These are phyloP conservation scores for Heliconius cydno DNA, from an alignment of 2,888 invertebrate species.

Conservation along the genomic window DNA sequence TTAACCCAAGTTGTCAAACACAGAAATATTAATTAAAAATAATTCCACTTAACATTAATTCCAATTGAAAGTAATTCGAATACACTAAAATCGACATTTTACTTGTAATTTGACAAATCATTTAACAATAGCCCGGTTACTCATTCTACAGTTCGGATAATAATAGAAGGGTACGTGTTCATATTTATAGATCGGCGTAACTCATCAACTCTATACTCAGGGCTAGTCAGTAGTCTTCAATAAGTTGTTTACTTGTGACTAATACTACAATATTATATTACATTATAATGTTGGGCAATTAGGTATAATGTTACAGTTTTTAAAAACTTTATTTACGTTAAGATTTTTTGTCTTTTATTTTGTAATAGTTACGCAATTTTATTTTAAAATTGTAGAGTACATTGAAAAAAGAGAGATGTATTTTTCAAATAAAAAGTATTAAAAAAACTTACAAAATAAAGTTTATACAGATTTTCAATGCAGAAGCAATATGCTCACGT, in stretches of 20 bases:
- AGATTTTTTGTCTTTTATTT: too few relatives aligned
- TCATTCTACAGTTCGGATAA: slow-evolving; percentile 52
- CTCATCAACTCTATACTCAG: slow-evolving; percentile 42
- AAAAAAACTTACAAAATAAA: too few relatives aligned
- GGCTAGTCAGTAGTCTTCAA: slow-evolving; percentile 27
- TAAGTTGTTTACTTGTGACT: slow-evolving; percentile 28
- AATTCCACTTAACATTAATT: background rate
- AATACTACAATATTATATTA: slow-evolving; percentile 8
- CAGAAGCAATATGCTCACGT: background rate
- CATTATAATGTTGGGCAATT: background rate
- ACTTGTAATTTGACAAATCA: slow-evolving; percentile 43
- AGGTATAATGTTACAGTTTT: too few relatives aligned
- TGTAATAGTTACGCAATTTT: too few relatives aligned
- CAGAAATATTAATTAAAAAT: background rate
- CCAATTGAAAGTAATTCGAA: background rate
- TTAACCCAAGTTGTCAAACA: background rate
- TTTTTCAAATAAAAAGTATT: too few relatives aligned
- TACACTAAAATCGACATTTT: background rate
- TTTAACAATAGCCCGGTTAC: slow-evolving; percentile 59
- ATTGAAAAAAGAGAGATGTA: too few relatives aligned
- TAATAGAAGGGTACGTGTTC: slow-evolving; percentile 44
- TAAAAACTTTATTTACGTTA: too few relatives aligned
- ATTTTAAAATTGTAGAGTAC: too few relatives aligned
- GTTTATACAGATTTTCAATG: background rate
- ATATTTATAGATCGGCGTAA: slow-evolving; percentile 47